Evolutionary conservation across 2,797 vertebrate genomes (phyloP), one percentile per base, ranked within the genome.

Genomic region (Coilia nasus): DNA sequence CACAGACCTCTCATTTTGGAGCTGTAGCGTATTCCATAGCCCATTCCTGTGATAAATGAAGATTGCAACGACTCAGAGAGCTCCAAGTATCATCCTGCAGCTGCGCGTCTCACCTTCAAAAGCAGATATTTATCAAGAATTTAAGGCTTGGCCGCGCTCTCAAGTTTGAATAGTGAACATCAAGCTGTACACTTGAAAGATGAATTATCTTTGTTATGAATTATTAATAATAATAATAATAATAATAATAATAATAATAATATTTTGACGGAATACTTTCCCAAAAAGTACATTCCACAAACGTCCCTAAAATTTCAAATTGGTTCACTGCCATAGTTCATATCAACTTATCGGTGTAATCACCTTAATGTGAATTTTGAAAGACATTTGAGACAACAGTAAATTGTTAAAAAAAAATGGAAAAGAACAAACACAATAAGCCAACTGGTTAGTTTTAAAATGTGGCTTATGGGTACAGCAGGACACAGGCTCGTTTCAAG

Each of bases 1-100:
- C 97, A 95, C 91, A 96, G 93, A 92, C 93, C 96, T 94, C 95
- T 97, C 96, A 97, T 97, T 94, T 96, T 96, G 93, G 94, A 95
- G 94, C 95, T 94, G 96, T 93, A 93, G 92, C 94, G 93, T 95
- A 96, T 97, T 93, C 97, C 97, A 98, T 97, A 94, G 94, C 96
- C 97, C 97, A 98, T 99, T 95, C 97, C 98, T 97, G 94, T 89
- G 93, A 92, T 87, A 23, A 88, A 46, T 83, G 57, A 11, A 85
- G 81, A 82, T 62, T 81, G 25, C 35, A 46, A 19, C 50, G n/a
- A 78, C 17, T 78, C 35, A 44, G 71, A 78, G 17, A 78, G 35
- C 35, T 35, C 35, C 7, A 78, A 44, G 71, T 25, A 78, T 41
- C 41, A 19, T 44, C 71, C 71, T 4, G 35, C 35, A 78, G 50